phyloP scores from a whole-genome alignment of 2,797 vertebrate species.

The Typhlichthys subterraneus region DNA sequence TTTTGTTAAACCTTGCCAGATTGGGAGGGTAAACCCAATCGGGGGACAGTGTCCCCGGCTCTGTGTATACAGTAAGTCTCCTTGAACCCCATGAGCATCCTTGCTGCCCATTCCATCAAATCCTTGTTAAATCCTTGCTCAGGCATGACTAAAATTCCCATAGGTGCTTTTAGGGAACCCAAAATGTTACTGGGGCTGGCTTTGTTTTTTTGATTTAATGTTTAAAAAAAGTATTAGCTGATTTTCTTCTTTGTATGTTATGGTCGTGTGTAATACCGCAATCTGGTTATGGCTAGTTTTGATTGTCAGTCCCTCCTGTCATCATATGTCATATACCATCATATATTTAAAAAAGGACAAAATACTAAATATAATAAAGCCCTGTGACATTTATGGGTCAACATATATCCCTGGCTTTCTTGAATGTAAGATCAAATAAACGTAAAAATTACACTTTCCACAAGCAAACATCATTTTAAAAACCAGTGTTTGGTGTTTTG shows the following conservation, averaged over 20 bases:
- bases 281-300: neutral
- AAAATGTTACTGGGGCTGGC: slow-evolving; percentile 25
- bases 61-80: slow-evolving; percentile 5
- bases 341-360: neutral
- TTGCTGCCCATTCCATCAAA: slow-evolving; percentile 38
- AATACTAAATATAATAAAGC: neutral
- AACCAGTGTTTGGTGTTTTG: slow-evolving; percentile 15
- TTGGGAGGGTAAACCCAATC: slow-evolving; percentile 21
- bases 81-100: slow-evolving; percentile 34
- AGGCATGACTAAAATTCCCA: slow-evolving; percentile 50
- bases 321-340: too few species aligned
- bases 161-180: slow-evolving; percentile 32
- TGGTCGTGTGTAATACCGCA: neutral
- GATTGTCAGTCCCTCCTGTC: slow-evolving; percentile 1
- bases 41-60: slow-evolving; percentile 4
- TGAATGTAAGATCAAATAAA: neutral
- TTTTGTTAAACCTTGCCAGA: slow-evolving; percentile 16
- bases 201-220: slow-evolving; percentile 17
- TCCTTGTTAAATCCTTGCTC: slow-evolving; percentile 57
- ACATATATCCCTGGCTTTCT: neutral
- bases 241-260: slow-evolving; percentile 1
- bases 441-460: neutral
- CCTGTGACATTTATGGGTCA: neutral
- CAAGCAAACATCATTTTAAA: slow-evolving; percentile 23
- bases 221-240: neutral